Percentiles rank a stretch among this genome's conserved stretches.
phyloP scores from a whole-genome alignment of 2,797 vertebrate genomes.

The Sylvia borin region DNA sequence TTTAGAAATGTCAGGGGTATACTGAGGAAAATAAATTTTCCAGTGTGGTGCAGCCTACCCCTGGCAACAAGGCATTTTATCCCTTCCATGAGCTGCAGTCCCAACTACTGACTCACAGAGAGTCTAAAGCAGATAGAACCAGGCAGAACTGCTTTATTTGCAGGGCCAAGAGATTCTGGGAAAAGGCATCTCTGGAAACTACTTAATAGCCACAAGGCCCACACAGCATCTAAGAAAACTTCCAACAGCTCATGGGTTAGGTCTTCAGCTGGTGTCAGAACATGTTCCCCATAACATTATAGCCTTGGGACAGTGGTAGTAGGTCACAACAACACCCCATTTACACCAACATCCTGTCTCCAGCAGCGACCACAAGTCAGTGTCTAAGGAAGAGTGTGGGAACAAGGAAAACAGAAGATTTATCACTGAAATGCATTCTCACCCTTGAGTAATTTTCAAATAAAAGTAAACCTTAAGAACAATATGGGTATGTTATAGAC shows the following conservation, averaged over 20 bases:
- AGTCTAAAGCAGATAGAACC: neutral
- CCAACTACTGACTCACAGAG: constrained; percentile 48
- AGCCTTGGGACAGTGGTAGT: neutral
- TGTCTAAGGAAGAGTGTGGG: neutral
- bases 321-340: neutral
- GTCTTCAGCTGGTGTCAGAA: neutral
- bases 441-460: neutral
- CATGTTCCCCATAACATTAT: neutral
- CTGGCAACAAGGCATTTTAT: constrained; percentile 25
- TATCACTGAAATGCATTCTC: neutral
- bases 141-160: neutral
- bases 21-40: neutral
- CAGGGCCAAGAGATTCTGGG: neutral
- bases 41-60: neutral
- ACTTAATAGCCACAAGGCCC: neutral
- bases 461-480: neutral
- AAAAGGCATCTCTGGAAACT: neutral
- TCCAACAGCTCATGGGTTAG: neutral
- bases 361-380: neutral
- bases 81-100: constrained; percentile 26
- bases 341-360: neutral
- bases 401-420: neutral
- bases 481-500: neutral
- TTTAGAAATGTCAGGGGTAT: constrained; percentile 30
- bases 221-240: neutral